Percentiles rank a stretch among this genome's conserved stretches.
Conservation (phyloP, 2,797 vertebrate genomes). For the Margarornis squamiger region DNA sequence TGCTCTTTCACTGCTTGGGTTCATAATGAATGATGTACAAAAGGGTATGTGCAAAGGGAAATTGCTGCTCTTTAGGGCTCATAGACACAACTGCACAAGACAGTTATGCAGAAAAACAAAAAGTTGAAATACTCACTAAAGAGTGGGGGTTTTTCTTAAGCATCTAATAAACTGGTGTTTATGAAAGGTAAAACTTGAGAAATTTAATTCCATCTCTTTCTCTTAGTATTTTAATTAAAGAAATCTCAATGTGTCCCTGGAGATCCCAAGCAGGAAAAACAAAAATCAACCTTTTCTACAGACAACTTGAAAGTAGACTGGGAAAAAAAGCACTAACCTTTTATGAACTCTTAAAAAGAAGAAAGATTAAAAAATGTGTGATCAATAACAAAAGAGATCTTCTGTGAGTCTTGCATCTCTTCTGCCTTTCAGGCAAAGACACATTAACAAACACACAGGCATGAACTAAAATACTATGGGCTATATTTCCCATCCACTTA, state of each 20-base stretch:
- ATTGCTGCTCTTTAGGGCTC: background rate
- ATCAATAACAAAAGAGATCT: slow-evolving; percentile 41
- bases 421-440: slow-evolving; percentile 27
- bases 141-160: background rate
- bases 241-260: background rate
- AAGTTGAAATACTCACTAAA: background rate
- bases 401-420: background rate
- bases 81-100: background rate
- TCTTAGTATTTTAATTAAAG: slow-evolving; percentile 52
- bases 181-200: slow-evolving; percentile 21
- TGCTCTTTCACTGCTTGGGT: background rate
- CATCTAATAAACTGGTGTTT: slow-evolving; percentile 13
- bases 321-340: background rate
- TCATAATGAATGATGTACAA: background rate
- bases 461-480: background rate
- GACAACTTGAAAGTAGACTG: background rate
- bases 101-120: background rate
- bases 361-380: slow-evolving; percentile 39
- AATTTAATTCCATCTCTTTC: slow-evolving; percentile 10
- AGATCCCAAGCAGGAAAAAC: background rate
- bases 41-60: background rate
- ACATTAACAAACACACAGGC: background rate
- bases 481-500: background rate
- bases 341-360: slow-evolving; percentile 12
- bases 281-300: background rate